Base-by-base conservation (phyloP, 2,113 vertebrate genomes). In the Apteryx owenii region DNA sequence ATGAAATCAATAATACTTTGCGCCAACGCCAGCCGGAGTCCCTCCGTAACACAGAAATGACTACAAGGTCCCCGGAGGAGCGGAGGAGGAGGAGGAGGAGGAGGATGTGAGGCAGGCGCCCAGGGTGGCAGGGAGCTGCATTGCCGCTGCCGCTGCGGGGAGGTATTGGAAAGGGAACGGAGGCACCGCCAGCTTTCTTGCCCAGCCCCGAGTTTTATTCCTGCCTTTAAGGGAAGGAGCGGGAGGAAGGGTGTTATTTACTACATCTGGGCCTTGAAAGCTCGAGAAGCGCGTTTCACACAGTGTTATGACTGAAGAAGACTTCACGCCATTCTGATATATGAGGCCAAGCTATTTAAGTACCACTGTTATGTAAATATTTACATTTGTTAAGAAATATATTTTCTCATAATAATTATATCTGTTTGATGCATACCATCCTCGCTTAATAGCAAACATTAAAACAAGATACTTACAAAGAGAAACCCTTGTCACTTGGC, bases 401-500 rank as follows among this genome's bases (percentile, higher is more conserved):
- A 42, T 28, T 42, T 78, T 72, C 44, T 38, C 3, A 0, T 69
- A 90, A 88, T 81, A 91, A 88, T 64, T 61, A 22, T n/a, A 66
- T 79, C 18, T 66, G 28, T 93, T 94, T 56, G 79, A 68, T 44
- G 85, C 14, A 29, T 31, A 95, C 69, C 9, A 16, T 42, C 50
- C 7, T 90, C 3, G 0, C 65, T 85, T 90, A 92, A 91, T 33
- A 53, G 66, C 65, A 96, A 79, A 79, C 20, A 88, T 95, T 84
- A 95, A 94, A 96, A 88, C 82, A 75, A 90, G 71, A 33, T 93
- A 65, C 42, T 93, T 71, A 68, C 64, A 93, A 95, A 60, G 71
- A 91, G 78, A 96, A 95, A 42, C 12, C 56, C 65, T 65, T 71
- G 50, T 96, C 36, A 56, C 96, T 95, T 91, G 85, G 44, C 72